Percentiles rank a stretch among this genome's conserved stretches.
phyloP scores from a whole-genome alignment of 2,797 vertebrate species.

The Dryobates pubescens region DNA sequence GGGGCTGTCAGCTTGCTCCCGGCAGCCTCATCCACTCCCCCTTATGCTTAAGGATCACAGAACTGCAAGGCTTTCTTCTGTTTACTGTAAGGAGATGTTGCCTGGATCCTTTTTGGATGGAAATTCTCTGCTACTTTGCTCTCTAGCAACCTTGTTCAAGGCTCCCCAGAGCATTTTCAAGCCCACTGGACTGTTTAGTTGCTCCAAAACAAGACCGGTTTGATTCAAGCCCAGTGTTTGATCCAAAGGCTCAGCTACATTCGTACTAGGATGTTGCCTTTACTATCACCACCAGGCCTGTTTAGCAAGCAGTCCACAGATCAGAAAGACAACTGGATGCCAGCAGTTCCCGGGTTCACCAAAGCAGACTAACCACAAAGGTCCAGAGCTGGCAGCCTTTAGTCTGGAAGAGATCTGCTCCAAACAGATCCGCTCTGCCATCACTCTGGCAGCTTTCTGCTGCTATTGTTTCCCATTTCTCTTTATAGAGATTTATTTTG shows the following conservation, averaged over 20 bases:
- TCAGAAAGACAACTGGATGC: conserved; percentile 13
- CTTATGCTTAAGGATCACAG: conserved; percentile 20
- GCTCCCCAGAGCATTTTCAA: conserved; percentile 54
- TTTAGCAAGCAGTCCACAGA: background rate
- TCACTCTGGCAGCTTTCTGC: background rate
- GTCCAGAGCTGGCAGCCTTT: conserved; percentile 29
- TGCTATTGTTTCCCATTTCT: background rate
- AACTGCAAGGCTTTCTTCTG: conserved; percentile 50
- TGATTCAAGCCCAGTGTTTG: conserved; percentile 24
- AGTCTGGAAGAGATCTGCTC: background rate
- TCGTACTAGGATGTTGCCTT: conserved; percentile 17
- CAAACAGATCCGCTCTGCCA: conserved; percentile 14
- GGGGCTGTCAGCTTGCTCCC: conserved; percentile 32
- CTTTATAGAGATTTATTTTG: conserved; percentile 25
- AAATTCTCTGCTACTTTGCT: conserved; percentile 33
- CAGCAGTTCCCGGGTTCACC: conserved; percentile 15
- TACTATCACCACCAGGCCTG: background rate
- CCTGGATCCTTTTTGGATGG: conserved; percentile 66
- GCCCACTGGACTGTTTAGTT: conserved; percentile 26
- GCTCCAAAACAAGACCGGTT: conserved; percentile 42
- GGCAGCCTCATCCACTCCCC: conserved; percentile 28
- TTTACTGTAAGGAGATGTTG: conserved; percentile 62
- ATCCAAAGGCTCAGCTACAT: conserved; percentile 8
- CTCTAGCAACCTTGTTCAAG: conserved; percentile 64
- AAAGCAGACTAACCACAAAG: conserved; percentile 35